Conservation (phyloP, 1,140 invertebrate species). For the Idris sp. region DNA sequence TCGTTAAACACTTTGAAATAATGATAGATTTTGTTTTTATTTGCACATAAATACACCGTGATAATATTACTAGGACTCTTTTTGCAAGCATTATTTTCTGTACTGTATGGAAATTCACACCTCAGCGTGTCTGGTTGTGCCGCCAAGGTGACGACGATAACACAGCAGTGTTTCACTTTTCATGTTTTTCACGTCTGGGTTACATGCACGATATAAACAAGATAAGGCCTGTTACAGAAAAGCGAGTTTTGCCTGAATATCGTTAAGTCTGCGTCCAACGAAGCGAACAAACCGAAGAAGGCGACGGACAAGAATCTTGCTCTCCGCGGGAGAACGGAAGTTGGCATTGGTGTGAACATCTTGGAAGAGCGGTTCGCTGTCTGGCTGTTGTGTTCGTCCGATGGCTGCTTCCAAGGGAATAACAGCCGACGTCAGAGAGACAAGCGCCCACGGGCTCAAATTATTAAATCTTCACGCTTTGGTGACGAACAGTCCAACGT, state of each 20-base stretch:
- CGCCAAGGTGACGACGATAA: not conserved
- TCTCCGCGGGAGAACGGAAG: conserved; percentile 61
- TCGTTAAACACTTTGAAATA: too few relatives aligned
- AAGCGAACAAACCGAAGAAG: conserved; percentile 52
- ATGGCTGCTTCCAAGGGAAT: conserved; percentile 26
- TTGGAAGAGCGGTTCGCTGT: conserved; percentile 61
- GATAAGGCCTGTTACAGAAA: conserved; percentile 51
- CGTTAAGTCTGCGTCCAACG: conserved; percentile 58
- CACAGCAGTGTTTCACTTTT: conserved; percentile 28
- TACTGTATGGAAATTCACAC: too few relatives aligned
- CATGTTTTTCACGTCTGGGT: conserved; percentile 34
- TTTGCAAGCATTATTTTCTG: too few relatives aligned
- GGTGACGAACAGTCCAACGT: conserved; percentile 63
- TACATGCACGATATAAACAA: conserved; percentile 40
- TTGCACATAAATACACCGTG: too few relatives aligned
- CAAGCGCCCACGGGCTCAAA: conserved; percentile 63
- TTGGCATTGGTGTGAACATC: conserved; percentile 67
- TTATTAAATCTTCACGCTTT: conserved; percentile 75
- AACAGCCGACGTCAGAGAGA: conserved; percentile 27
- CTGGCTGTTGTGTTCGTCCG: conserved; percentile 9
- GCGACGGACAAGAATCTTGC: conserved; percentile 39
- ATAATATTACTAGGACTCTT: too few relatives aligned
- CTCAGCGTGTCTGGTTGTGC: too few relatives aligned
- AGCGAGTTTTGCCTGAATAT: conserved; percentile 53
- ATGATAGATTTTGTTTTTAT: too few relatives aligned